Conservation (phyloP, 2,888 invertebrate species). For the Subacronicta megacephala region DNA sequence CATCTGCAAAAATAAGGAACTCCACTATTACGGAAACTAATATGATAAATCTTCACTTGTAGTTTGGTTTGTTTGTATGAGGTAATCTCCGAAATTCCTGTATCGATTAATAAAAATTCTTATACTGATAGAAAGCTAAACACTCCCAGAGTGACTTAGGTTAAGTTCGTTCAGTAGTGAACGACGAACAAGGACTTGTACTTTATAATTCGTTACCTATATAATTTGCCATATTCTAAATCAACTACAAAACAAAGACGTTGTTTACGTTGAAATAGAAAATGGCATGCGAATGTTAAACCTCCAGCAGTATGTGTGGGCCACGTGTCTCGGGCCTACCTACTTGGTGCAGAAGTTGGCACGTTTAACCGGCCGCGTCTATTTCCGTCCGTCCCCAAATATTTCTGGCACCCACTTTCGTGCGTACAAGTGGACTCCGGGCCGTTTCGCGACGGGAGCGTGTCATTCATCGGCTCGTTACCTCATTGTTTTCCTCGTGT, state of each 20-base stretch:
- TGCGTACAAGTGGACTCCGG: conserved; percentile 80
- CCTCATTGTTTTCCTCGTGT: conserved; percentile 85
- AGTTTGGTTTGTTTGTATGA: too few species aligned
- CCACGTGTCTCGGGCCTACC: conserved; percentile 77
- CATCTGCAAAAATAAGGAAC: too few species aligned
- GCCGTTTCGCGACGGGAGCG: conserved; percentile 71
- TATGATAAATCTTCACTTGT: too few species aligned
- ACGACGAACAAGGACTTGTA: too few species aligned
- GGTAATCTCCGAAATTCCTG: too few species aligned
- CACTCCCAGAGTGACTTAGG: too few species aligned
- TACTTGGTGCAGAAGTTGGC: conserved; percentile 81
- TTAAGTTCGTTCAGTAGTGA: too few species aligned
- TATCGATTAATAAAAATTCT: too few species aligned
- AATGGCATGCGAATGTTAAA: conserved; percentile 57
- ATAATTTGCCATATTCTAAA: not conserved
- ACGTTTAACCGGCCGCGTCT: conserved; percentile 79
- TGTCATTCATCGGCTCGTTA: conserved; percentile 88
- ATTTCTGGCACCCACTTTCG: conserved; percentile 85
- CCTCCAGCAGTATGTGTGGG: conserved; percentile 68
- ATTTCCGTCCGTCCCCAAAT: conserved; percentile 86
- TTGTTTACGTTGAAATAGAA: conserved; percentile 37
- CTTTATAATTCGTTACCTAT: too few species aligned
- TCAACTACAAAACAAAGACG: conserved; percentile 2
- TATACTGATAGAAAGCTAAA: too few species aligned
- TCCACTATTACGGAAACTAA: too few species aligned